Evolutionary conservation across 2,888 invertebrate genomes (phyloP).

Genomic region (Apocheima hispidaria): DNA sequence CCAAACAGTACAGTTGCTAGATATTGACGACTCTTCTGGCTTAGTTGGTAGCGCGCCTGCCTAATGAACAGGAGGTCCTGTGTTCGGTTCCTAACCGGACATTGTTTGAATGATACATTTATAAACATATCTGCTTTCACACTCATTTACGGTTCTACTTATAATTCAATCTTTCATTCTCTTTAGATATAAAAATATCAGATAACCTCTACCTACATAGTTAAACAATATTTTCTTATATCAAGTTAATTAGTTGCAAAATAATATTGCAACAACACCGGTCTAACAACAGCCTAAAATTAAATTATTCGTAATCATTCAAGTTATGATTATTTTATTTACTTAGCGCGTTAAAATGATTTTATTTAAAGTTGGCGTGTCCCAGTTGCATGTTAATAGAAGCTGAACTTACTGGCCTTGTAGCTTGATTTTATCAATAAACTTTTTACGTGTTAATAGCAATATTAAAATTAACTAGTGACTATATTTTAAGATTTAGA

Average conservation of each 20-base stretch:
- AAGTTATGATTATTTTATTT: constrained; percentile 3
- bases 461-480: constrained; percentile 3
- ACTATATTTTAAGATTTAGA: neutral
- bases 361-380: constrained; percentile 35
- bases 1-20: no score
- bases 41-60: no score
- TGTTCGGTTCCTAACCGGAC: no score
- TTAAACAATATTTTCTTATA: no score
- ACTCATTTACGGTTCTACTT: no score
- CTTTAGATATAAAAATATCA: no score
- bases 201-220: no score
- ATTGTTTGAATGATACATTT: no score
- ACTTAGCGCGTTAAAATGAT: constrained; percentile 7
- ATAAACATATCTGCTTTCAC: no score
- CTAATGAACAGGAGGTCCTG: no score
- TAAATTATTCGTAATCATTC: constrained; percentile 3
- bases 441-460: constrained; percentile 18
- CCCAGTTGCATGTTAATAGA: constrained; percentile 38
- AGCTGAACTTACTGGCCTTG: constrained; percentile 31
- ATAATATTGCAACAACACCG: constrained; percentile 5
- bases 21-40: no score
- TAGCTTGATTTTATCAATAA: constrained; percentile 37
- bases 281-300: neutral
- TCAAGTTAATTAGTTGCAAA: neutral
- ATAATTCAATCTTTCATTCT: no score